These are phyloP conservation scores for Sylvicola cinctus DNA, from an alignment of 2,888 invertebrate species.

Conservation along the genomic window DNA sequence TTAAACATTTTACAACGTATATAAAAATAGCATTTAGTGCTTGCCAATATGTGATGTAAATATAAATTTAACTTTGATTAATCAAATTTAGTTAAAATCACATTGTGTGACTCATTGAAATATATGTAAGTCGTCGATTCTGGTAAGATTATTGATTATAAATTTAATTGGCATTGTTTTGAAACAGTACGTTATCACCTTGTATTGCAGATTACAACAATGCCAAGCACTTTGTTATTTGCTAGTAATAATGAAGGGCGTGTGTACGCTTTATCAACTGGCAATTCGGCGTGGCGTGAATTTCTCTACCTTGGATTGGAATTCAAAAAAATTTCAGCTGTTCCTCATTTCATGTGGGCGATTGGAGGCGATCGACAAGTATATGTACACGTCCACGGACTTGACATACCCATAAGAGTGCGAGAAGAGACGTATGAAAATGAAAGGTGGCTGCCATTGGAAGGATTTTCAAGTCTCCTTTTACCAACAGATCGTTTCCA, in stretches of 20 bases:
- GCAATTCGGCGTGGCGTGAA: conserved; percentile 66
- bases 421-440: conserved; percentile 85
- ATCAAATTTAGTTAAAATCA: too few species aligned
- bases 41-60: too few species aligned
- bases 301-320: conserved; percentile 69
- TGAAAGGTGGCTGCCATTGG: conserved; percentile 80
- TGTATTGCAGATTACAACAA: too few species aligned
- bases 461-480: conserved; percentile 65
- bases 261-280: conserved; percentile 65
- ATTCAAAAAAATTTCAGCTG: conserved; percentile 72
- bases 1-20: too few species aligned
- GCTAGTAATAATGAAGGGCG: conserved; percentile 75
- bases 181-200: too few species aligned
- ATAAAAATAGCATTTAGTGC: too few species aligned
- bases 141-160: too few species aligned
- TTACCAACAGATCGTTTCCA: conserved; percentile 74
- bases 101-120: too few species aligned
- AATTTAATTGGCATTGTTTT: too few species aligned
- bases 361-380: conserved; percentile 84
- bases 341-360: conserved; percentile 77
- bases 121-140: too few species aligned
- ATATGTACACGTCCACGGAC: conserved; percentile 73
- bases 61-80: too few species aligned
- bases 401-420: conserved; percentile 77
- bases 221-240: conserved; percentile 57